A percentile compares a stretch with the other conserved stretches of the same genome.
phyloP scores from a whole-genome alignment of 2,113 vertebrate species.

The Nycticryphes semicollaris region DNA sequence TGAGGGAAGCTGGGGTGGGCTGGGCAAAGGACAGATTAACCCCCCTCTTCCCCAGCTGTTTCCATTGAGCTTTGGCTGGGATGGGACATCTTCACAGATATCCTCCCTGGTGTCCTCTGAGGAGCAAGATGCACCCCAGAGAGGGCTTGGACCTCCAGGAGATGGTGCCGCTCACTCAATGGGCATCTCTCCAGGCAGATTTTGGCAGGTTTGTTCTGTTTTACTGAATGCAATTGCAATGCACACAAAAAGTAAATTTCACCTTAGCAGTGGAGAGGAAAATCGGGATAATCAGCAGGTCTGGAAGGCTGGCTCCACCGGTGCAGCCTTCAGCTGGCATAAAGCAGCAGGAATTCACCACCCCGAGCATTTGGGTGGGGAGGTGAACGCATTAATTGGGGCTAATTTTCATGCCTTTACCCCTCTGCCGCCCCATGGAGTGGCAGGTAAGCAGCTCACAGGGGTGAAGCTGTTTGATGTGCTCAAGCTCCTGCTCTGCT shows the following conservation, averaged over 20 bases:
- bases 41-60: not conserved
- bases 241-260: accelerated
- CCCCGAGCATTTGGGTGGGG: not conserved
- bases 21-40: not conserved
- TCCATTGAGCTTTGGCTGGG: not conserved
- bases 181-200: not conserved
- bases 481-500: not conserved
- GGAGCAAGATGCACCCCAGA: not conserved
- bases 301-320: not conserved
- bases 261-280: not conserved
- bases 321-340: accelerated
- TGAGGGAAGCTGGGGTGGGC: not conserved
- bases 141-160: not conserved
- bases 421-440: not conserved
- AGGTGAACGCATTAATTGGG: not conserved
- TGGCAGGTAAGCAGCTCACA: not conserved
- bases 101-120: not conserved
- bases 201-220: not conserved
- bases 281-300: not conserved
- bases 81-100: not conserved
- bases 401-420: not conserved
- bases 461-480: not conserved
- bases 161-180: accelerated
- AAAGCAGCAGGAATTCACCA: not conserved
- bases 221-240: not conserved